Evolutionary conservation across 2,797 vertebrate species (phyloP).

Genomic region (Mormyrus hasselquistii): DNA sequence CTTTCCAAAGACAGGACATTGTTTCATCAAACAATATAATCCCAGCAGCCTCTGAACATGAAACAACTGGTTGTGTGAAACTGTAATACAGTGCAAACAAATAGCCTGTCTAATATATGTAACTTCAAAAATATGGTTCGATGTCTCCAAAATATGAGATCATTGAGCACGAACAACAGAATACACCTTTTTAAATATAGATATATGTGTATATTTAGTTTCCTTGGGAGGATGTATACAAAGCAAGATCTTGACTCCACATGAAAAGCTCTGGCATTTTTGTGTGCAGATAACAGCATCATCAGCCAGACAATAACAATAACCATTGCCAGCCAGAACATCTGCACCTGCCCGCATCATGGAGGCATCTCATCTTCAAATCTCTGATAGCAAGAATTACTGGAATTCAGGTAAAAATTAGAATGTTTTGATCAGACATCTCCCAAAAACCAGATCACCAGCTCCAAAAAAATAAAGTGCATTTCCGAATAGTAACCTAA

Average conservation of each 20-base stretch:
- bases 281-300: not conserved
- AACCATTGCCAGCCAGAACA: not conserved
- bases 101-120: not conserved
- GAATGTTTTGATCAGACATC: not conserved
- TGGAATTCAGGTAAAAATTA: not conserved
- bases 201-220: not conserved
- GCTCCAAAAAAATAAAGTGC: not conserved
- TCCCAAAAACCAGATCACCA: not conserved
- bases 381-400: not conserved
- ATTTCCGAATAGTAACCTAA: not conserved
- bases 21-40: constrained; percentile 5
- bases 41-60: constrained; percentile 1
- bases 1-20: not conserved
- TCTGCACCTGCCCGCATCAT: not conserved
- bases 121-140: not conserved
- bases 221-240: not conserved
- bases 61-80: not conserved
- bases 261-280: not conserved
- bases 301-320: too few species aligned
- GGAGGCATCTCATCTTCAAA: not conserved
- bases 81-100: not conserved
- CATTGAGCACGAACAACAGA: not conserved
- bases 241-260: not conserved
- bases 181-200: not conserved
- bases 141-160: not conserved